Evolutionary conservation across 2,888 invertebrate species (phyloP).

Genomic region (Steromphala cineraria): DNA sequence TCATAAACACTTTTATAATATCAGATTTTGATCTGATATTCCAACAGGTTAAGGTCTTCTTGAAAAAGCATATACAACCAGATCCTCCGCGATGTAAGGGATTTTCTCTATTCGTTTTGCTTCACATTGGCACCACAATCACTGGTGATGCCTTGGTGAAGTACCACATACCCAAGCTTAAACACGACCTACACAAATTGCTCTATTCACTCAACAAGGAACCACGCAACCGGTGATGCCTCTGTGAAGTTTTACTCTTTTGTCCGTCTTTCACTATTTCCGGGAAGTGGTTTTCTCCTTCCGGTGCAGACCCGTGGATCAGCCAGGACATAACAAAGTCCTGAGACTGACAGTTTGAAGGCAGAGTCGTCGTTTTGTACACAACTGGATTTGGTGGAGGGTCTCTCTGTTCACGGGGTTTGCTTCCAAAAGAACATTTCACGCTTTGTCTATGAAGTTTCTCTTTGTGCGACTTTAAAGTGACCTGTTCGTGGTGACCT

Average conservation of each 20-base stretch:
- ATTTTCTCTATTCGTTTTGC: too few species aligned
- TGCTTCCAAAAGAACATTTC: neutral
- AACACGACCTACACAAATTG: neutral
- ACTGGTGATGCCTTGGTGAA: too few species aligned
- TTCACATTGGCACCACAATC: too few species aligned
- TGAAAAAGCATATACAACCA: too few species aligned
- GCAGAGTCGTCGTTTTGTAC: slow-evolving; percentile 24
- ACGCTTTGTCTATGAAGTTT: neutral
- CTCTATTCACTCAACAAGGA: slow-evolving; percentile 39
- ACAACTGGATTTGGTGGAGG: neutral
- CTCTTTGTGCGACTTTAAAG: neutral
- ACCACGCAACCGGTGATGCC: slow-evolving; percentile 18
- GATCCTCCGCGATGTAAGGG: too few species aligned
- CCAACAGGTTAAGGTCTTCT: too few species aligned
- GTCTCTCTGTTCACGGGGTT: neutral
- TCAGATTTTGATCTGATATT: too few species aligned
- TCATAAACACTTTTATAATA: too few species aligned
- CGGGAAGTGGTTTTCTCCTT: slow-evolving; percentile 48
- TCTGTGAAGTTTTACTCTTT: slow-evolving; percentile 20
- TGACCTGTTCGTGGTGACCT: neutral
- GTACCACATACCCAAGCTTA: too few species aligned
- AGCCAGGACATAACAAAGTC: slow-evolving; percentile 59
- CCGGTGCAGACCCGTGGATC: slow-evolving; percentile 54
- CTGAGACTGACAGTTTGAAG: slow-evolving; percentile 48
- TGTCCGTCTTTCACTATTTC: slow-evolving; percentile 39